A percentile compares a stretch with the other conserved stretches of the same genome.
These are phyloP conservation scores for Ichneumoninae sp. DNA, from an alignment of 2,888 invertebrate genomes.

Conservation along the genomic window DNA sequence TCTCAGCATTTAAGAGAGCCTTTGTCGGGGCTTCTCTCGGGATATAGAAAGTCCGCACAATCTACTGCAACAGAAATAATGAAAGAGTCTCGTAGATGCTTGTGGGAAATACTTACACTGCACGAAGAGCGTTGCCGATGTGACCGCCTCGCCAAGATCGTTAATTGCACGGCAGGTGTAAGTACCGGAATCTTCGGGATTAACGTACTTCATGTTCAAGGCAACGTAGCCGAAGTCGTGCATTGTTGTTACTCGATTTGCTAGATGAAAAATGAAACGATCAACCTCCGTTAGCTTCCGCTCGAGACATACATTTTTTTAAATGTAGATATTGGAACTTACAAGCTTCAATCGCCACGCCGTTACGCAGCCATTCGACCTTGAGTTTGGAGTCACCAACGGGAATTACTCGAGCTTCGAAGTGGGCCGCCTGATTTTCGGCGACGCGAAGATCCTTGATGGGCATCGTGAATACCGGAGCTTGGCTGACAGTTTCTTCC, in stretches of 20 bases:
- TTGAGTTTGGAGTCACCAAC: conserved; percentile 96
- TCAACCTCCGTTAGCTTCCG: background rate
- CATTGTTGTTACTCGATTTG: conserved; percentile 96
- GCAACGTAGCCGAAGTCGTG: conserved; percentile 99
- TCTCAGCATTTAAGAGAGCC: conserved; percentile 33
- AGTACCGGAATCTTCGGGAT: conserved; percentile 98
- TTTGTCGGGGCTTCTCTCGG: conserved; percentile 23
- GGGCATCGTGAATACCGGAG: conserved; percentile 96
- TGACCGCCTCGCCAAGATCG: conserved; percentile 97
- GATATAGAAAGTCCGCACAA: conserved; percentile 37
- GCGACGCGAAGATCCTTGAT: conserved; percentile 93
- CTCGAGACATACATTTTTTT: background rate
- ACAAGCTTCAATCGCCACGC: conserved; percentile 95
- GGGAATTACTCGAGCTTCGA: conserved; percentile 96
- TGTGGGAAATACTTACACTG: conserved; percentile 88
- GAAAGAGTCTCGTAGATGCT: background rate
- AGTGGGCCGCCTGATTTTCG: conserved; percentile 97
- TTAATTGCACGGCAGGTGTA: conserved; percentile 97
- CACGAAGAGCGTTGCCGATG: conserved; percentile 95
- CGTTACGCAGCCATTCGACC: conserved; percentile 97
- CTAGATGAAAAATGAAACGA: conserved; percentile 81
- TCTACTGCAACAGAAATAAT: conserved; percentile 39
- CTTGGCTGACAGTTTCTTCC: conserved; percentile 93
- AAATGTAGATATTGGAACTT: conserved; percentile 81
- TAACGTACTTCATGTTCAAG: conserved; percentile 96